A percentile compares a stretch with the other conserved stretches of the same genome.
Evolutionary conservation across 23 tunicate genomes (phyloP).

Genomic region (Styela clava): DNA sequence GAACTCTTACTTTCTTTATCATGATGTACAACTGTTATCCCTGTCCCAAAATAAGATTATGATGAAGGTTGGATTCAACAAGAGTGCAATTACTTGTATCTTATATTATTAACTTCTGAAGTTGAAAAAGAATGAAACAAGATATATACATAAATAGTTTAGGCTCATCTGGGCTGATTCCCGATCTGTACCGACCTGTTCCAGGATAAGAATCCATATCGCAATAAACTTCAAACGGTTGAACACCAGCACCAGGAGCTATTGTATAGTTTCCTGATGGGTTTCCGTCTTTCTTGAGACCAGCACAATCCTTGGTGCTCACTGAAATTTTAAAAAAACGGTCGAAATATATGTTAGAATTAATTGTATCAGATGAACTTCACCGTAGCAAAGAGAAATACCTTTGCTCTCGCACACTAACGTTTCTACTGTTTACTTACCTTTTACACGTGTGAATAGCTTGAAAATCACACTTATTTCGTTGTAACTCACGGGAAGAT

Average conservation of each 20-base stretch:
- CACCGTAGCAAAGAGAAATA: neutral
- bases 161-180: no score
- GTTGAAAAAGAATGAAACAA: neutral
- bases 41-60: no score
- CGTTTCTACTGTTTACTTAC: neutral
- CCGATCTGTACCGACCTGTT: conserved; percentile 1
- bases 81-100: no score
- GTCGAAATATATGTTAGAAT: neutral
- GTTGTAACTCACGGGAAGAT: no score
- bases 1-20: no score
- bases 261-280: conserved; percentile 14
- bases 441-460: neutral
- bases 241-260: neutral
- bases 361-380: neutral
- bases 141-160: neutral
- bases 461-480: no score
- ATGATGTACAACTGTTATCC: no score
- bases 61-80: no score
- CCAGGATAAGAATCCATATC: conserved; percentile 16
- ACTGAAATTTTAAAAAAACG: neutral
- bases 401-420: no score
- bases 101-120: no score
- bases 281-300: neutral
- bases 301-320: neutral
- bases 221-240: neutral